phyloP scores from a whole-genome alignment of 2,797 vertebrate genomes.

The Coilia nasus region DNA sequence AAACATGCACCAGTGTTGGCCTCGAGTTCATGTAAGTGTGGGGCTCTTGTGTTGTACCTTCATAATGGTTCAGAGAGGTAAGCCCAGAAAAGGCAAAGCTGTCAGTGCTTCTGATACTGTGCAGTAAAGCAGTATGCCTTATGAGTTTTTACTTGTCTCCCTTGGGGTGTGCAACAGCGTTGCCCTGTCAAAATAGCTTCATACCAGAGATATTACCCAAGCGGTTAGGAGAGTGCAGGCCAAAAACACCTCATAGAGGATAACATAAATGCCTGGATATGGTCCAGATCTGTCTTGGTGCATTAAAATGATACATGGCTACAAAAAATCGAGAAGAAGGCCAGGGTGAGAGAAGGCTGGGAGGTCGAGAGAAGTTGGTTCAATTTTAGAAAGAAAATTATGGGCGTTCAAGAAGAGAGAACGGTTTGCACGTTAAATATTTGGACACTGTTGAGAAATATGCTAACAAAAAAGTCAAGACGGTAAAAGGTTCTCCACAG shows the following conservation, averaged over 20 bases:
- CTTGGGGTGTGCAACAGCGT: not conserved
- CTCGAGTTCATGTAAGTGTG: not conserved
- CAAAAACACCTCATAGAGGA: conserved; percentile 22
- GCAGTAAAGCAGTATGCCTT: not conserved
- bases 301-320: conserved; percentile 18
- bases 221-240: not conserved
- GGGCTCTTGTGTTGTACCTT: not conserved
- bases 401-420: not conserved
- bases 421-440: not conserved
- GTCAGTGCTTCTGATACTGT: not conserved
- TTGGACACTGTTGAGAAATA: not conserved
- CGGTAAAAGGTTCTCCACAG: not conserved
- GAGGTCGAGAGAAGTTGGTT: not conserved
- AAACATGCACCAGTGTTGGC: not conserved
- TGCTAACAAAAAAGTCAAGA: not conserved
- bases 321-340: conserved; percentile 5
- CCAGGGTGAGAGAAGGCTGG: not conserved
- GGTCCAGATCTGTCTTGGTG: conserved; percentile 6
- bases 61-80: not conserved
- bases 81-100: not conserved
- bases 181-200: conserved; percentile 5
- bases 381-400: not conserved
- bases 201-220: conserved; percentile 17
- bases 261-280: not conserved
- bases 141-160: not conserved